Percentiles rank a stretch among this genome's conserved stretches.
phyloP scores from a whole-genome alignment of 2,888 invertebrate species.

The Scaptomyza parva region DNA sequence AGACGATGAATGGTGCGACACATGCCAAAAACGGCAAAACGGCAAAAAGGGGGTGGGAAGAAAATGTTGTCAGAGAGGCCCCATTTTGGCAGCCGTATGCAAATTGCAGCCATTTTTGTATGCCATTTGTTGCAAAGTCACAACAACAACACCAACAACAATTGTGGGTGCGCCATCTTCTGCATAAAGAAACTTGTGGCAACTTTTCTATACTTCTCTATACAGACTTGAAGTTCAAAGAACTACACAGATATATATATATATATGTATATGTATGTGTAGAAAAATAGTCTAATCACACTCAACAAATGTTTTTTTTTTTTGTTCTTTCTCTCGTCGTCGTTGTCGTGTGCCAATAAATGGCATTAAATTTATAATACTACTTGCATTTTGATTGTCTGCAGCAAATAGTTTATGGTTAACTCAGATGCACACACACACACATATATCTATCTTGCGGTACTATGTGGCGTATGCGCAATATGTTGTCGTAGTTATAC shows the following conservation, averaged over 20 bases:
- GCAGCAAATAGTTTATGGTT: conserved; percentile 39
- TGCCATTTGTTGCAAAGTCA: conserved; percentile 66
- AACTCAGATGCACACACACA: conserved; percentile 3
- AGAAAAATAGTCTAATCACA: conserved; percentile 35
- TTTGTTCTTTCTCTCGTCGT: background rate
- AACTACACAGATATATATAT: background rate
- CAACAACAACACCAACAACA: conserved; percentile 21
- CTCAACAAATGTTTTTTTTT: conserved; percentile 11
- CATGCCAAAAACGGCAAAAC: conserved; percentile 51
- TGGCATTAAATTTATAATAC: conserved; percentile 56
- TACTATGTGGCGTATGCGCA: conserved; percentile 66
- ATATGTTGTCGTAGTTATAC: conserved; percentile 39
- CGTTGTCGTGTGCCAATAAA: conserved; percentile 44
- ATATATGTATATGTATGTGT: background rate
- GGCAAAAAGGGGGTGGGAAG: conserved; percentile 30
- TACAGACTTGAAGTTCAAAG: conserved; percentile 29
- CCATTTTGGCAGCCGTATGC: conserved; percentile 56
- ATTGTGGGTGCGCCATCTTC: conserved; percentile 45
- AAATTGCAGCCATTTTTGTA: conserved; percentile 71
- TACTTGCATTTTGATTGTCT: conserved; percentile 37
- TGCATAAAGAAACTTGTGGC: conserved; percentile 12
- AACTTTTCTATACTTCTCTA: conserved; percentile 36
- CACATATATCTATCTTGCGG: conserved; percentile 28
- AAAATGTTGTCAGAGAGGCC: conserved; percentile 25
- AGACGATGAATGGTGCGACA: conserved; percentile 62